Base-by-base conservation (phyloP, 1,140 invertebrate species). In the Brachionus sp. region DNA sequence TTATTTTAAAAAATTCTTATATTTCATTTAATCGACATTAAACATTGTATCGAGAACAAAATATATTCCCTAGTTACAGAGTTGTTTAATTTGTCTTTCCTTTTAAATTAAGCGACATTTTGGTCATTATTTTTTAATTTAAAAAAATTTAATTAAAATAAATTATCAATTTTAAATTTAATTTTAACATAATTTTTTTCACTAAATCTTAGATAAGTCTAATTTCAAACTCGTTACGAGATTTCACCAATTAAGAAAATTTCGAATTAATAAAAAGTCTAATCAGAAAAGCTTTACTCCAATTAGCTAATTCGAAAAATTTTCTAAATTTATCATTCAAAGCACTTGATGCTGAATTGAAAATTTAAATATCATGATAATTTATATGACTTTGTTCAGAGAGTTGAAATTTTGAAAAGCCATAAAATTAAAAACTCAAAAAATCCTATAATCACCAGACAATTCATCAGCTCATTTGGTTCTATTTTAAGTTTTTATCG, bases 291-390 rank as follows among this genome's bases (percentile, higher is more conserved):
- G 50, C 50, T 23, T 5, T 57, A 57, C 19, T 57, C 50, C n/a
- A 57, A 57, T 57, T 57, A 57, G 50, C n/a, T 57, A 19, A 57
- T 57, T 57, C 50, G 19, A 57, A 57, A 50, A 57, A 57, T 6
- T 57, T 57, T 57, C 50, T 19, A 57, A 57, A 19, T 16, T 57
- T 57, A 23, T 57, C 50, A 7, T 57, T 19, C 50, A 19, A 57
- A 5, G 19, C 50, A 57, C 50, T 57, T 57, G 19, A 7, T 57
- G 16, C 50, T 57, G 19, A 57, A 57, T 57, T 57, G 19, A 57
- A 57, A 57, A 57, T 57, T 57, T 57, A 57, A 57, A 57, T 57
- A 57, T 57, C 50, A 57, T 25, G 50, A 57, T 57, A 57, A 25
- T 57, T 57, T 57, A 19, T 23, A 57, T 57, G 50, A 57, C n/a